Percentiles rank a stretch among this genome's conserved stretches.
These are phyloP conservation scores for Steinernema scapterisci DNA, from an alignment of 2,888 invertebrate genomes.

Conservation along the genomic window DNA sequence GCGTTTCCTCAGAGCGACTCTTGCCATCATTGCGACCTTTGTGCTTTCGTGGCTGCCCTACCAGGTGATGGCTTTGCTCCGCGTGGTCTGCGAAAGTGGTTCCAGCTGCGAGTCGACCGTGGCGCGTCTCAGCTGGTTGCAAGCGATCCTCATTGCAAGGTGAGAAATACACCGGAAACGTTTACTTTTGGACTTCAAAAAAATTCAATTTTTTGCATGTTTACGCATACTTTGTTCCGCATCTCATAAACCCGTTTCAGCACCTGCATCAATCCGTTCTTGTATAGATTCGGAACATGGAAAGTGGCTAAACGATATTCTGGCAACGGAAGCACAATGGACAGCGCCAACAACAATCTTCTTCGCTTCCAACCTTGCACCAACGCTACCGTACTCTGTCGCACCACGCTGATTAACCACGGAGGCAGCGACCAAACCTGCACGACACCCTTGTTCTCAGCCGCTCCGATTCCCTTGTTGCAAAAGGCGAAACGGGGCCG, in stretches of 20 bases:
- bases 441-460: conserved; percentile 2
- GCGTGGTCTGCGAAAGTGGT: conserved; percentile 53
- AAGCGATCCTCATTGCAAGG: conserved; percentile 62
- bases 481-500: conserved; percentile 9
- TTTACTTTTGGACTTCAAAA: too few relatives aligned
- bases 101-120: conserved; percentile 46
- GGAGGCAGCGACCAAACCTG: conserved; percentile 22
- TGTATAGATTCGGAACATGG: conserved; percentile 51
- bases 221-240: background rate
- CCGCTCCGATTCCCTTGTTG: background rate
- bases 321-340: conserved; percentile 21
- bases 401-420: conserved; percentile 11
- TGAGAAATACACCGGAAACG: conserved; percentile 36
- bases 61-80: conserved; percentile 57
- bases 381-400: conserved; percentile 27
- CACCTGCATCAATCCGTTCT: conserved; percentile 57
- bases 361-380: conserved; percentile 9
- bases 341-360: conserved; percentile 21
- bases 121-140: conserved; percentile 56
- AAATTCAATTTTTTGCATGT: too few relatives aligned
- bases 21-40: conserved; percentile 58
- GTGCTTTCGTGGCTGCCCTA: conserved; percentile 62
- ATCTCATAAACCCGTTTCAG: conserved; percentile 38
- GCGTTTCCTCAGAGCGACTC: conserved; percentile 55
- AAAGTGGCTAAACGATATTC: conserved; percentile 7